Evolutionary conservation across 2,797 vertebrate genomes (phyloP).

Genomic region (Phrynocephalus forsythii): DNA sequence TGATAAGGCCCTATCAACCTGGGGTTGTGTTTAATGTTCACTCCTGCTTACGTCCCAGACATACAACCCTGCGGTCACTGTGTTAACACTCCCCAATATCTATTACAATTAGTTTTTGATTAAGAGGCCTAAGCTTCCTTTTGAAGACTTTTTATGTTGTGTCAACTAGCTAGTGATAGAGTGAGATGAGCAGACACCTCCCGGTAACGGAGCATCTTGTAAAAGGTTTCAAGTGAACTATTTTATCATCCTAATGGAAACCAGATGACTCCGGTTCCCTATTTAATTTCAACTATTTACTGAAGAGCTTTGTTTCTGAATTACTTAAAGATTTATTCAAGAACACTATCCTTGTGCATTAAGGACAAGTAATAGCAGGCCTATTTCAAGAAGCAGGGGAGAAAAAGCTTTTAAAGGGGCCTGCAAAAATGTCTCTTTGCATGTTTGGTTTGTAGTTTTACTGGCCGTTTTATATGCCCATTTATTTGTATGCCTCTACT

Average conservation of each 20-base stretch:
- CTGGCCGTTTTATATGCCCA: slow-evolving; percentile 57
- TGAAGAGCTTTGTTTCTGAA: slow-evolving; percentile 85
- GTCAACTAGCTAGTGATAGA: slow-evolving; percentile 97
- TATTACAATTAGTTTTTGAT: slow-evolving; percentile 99
- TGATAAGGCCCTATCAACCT: slow-evolving; percentile 87
- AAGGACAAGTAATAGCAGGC: slow-evolving; percentile 77
- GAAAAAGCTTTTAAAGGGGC: slow-evolving; percentile 76
- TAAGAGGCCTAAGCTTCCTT: slow-evolving; percentile 92
- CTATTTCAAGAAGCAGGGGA: slow-evolving; percentile 65
- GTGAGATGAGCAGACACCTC: slow-evolving; percentile 91
- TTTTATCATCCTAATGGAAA: slow-evolving; percentile 99
- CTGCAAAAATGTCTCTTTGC: slow-evolving; percentile 58
- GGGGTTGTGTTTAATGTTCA: slow-evolving; percentile 94
- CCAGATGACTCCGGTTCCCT: slow-evolving; percentile 91
- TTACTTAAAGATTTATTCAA: slow-evolving; percentile 85
- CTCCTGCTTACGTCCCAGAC: slow-evolving; percentile 86
- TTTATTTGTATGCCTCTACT: slow-evolving; percentile 62
- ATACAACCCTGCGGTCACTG: slow-evolving; percentile 91
- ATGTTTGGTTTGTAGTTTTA: slow-evolving; percentile 72
- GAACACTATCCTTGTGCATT: slow-evolving; percentile 79
- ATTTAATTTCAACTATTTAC: slow-evolving; percentile 90
- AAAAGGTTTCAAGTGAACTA: slow-evolving; percentile 96
- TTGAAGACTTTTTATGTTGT: slow-evolving; percentile 97
- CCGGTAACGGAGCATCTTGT: slow-evolving; percentile 94
- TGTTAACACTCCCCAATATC: slow-evolving; percentile 98